A percentile compares a stretch with the other conserved stretches of the same genome.
Conservation (phyloP, 2,888 invertebrate species). For the Andrena praecox region DNA sequence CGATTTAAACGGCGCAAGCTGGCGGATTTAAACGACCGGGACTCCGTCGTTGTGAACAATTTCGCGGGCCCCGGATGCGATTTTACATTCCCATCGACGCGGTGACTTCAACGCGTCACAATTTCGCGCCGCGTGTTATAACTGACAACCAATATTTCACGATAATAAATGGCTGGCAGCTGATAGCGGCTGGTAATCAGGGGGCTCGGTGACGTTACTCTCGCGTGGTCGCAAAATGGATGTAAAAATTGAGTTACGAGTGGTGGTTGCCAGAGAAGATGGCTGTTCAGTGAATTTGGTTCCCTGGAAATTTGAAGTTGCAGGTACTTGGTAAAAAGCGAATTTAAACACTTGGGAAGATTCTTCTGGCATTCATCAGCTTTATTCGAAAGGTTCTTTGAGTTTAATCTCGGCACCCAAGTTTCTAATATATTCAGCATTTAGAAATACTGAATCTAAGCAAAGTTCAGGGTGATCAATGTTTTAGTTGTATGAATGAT, state of each 20-base stretch:
- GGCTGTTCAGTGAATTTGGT: too few species aligned
- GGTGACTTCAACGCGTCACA: background rate
- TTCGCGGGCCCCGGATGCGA: background rate
- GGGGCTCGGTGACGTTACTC: background rate
- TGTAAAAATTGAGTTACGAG: too few species aligned
- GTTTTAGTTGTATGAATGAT: background rate
- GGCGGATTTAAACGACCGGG: background rate
- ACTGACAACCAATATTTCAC: background rate
- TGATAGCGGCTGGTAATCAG: slow-evolving; percentile 1
- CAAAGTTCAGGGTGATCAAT: background rate
- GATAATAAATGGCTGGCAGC: background rate
- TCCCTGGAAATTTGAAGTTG: too few species aligned
- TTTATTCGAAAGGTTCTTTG: too few species aligned
- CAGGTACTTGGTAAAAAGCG: too few species aligned
- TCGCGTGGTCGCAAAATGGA: background rate
- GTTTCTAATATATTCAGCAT: background rate
- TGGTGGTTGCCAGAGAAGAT: too few species aligned
- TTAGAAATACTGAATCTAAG: background rate
- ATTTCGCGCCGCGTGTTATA: background rate
- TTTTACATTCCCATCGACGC: background rate
- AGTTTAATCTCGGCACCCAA: too few species aligned
- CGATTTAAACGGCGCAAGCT: background rate
- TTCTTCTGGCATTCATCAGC: too few species aligned
- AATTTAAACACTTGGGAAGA: too few species aligned
- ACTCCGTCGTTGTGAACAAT: background rate